These are phyloP conservation scores for Leucoraja ocellata DNA, from an alignment of 2,797 vertebrate species.

Conservation along the genomic window DNA sequence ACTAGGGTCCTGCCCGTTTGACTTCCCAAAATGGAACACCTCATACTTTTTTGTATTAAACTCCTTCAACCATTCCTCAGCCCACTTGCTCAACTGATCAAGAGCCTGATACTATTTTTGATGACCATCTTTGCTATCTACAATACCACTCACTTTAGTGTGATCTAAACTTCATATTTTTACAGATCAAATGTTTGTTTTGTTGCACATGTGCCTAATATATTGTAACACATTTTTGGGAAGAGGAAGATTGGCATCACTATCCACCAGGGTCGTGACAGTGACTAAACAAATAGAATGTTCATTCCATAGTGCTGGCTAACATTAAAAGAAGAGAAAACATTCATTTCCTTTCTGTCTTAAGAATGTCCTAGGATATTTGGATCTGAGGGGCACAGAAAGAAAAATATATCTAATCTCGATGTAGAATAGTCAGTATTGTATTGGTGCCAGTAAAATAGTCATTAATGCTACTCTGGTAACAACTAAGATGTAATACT, in stretches of 20 bases:
- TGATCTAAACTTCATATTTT: background rate
- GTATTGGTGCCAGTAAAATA: background rate
- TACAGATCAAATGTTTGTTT: background rate
- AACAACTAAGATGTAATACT: background rate
- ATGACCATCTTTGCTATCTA: too few species aligned
- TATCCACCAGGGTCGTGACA: background rate
- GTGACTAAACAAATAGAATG: background rate
- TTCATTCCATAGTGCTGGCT: background rate
- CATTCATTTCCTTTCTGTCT: background rate
- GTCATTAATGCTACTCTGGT: background rate
- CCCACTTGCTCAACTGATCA: too few species aligned
- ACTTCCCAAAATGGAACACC: too few species aligned
- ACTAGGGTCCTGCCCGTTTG: too few species aligned
- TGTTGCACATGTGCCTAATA: background rate
- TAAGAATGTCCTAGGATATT: background rate
- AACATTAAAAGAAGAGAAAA: background rate
- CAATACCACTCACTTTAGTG: too few species aligned
- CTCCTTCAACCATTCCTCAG: too few species aligned
- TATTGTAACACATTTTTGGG: background rate
- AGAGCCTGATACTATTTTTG: too few species aligned
- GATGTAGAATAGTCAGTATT: background rate
- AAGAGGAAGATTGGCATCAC: background rate
- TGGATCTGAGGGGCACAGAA: background rate
- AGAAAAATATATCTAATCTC: background rate
- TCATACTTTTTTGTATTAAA: too few species aligned